These are phyloP conservation scores for Staurois parvus DNA, from an alignment of 2,797 vertebrate species.

Conservation along the genomic window DNA sequence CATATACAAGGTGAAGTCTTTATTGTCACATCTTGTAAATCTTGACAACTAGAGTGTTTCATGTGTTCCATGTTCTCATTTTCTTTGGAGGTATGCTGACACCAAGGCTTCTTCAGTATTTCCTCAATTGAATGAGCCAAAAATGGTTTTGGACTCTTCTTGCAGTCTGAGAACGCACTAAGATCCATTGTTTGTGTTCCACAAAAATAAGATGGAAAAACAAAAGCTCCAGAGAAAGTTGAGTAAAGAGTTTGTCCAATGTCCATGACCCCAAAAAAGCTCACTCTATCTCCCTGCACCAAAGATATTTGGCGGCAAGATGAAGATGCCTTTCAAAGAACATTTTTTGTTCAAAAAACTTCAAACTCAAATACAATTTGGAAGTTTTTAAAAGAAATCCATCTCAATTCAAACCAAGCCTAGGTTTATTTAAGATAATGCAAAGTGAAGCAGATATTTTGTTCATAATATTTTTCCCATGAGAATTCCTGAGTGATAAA, in stretches of 20 bases:
- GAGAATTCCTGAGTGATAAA: no score
- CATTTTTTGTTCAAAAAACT: neutral
- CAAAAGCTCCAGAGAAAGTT: neutral
- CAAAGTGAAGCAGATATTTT: no score
- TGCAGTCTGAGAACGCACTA: neutral
- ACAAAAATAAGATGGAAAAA: neutral
- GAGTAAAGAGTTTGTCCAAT: neutral
- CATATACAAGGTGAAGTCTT: neutral
- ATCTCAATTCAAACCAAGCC: no score
- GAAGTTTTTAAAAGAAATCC: no score
- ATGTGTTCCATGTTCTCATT: neutral
- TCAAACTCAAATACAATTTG: neutral
- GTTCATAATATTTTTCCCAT: no score
- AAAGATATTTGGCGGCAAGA: neutral
- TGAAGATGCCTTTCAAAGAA: neutral
- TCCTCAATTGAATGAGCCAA: slow-evolving; percentile 55
- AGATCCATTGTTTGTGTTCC: slow-evolving; percentile 23
- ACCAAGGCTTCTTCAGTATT: slow-evolving; percentile 49
- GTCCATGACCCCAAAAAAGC: neutral
- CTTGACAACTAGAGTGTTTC: neutral
- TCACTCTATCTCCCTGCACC: neutral
- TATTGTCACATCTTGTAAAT: neutral
- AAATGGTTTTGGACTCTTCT: neutral
- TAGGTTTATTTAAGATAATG: no score
- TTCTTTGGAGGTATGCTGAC: neutral